These are phyloP conservation scores for Ancistrus triradiatus DNA, from an alignment of 2,113 vertebrate genomes.

Conservation along the genomic window DNA sequence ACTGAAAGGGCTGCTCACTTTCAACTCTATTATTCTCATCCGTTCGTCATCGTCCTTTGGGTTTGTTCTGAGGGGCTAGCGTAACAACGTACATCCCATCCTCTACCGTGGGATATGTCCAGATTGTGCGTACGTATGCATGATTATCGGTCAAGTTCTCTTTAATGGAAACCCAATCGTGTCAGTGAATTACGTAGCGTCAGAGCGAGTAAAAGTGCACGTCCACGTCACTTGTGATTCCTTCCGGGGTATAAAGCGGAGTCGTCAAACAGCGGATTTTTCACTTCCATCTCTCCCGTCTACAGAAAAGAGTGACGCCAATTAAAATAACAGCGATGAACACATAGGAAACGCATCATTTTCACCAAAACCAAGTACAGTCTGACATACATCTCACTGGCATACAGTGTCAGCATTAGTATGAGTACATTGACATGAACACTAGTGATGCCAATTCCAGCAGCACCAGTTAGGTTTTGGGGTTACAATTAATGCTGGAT, in stretches of 20 bases:
- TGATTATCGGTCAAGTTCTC: not conserved
- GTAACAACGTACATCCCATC: not conserved
- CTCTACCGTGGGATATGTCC: not conserved
- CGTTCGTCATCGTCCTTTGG: not conserved
- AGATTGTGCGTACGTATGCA: slow-evolving; percentile 30
- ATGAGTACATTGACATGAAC: too few species aligned
- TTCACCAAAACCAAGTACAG: too few species aligned
- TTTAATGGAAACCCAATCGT: too few species aligned
- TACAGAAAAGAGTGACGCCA: slow-evolving; percentile 47
- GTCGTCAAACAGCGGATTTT: slow-evolving; percentile 92
- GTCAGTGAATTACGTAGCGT: not conserved
- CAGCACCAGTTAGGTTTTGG: too few species aligned
- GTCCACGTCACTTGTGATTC: slow-evolving; percentile 64
- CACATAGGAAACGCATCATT: too few species aligned
- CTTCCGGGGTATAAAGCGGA: slow-evolving; percentile 64
- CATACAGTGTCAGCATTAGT: too few species aligned
- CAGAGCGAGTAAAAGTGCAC: slow-evolving; percentile 22
- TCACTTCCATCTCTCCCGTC: slow-evolving; percentile 98
- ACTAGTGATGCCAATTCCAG: too few species aligned
- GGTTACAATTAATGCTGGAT: too few species aligned
- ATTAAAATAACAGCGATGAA: too few species aligned
- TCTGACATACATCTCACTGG: too few species aligned
- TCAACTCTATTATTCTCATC: too few species aligned
- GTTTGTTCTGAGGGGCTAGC: slow-evolving; percentile 8
- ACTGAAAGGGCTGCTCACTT: not conserved